Conservation (phyloP, 2,797 vertebrate species). For the Gymnopithys bicolor region DNA sequence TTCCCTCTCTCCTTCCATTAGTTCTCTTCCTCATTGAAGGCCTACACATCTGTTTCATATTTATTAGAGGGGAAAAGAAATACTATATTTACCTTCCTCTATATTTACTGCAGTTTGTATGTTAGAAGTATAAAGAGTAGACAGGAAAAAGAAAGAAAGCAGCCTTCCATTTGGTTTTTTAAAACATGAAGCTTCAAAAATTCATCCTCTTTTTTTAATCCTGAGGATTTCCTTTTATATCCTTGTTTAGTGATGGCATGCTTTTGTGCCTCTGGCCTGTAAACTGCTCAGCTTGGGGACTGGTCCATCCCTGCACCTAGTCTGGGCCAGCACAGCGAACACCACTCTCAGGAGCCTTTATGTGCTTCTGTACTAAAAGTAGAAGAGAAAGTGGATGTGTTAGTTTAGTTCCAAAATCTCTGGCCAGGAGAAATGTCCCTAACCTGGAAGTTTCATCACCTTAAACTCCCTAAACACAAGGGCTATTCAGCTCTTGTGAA, state of each 20-base stretch:
- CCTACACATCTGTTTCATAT: slow-evolving; percentile 57
- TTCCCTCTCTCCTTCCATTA: not conserved
- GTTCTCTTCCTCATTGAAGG: not conserved
- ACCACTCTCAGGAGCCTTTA: not conserved
- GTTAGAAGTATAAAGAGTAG: not conserved
- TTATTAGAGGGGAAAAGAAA: slow-evolving; percentile 7
- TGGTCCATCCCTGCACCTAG: not conserved
- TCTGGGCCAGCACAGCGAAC: not conserved
- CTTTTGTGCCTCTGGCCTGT: not conserved
- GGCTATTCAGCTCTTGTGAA: not conserved
- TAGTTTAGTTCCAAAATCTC: not conserved
- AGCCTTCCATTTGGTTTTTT: not conserved
- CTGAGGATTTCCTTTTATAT: not conserved
- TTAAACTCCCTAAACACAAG: not conserved
- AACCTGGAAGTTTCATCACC: not conserved
- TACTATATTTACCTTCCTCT: slow-evolving; percentile 15
- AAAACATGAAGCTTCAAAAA: not conserved
- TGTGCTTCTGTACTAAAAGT: not conserved
- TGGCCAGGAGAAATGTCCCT: not conserved
- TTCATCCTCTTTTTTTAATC: not conserved
- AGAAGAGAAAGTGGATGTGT: not conserved
- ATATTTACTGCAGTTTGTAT: not conserved
- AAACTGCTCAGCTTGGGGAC: not conserved
- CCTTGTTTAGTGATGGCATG: not conserved
- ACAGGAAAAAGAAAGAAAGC: not conserved